Evolutionary conservation across 2,113 vertebrate genomes (phyloP).

Genomic region (Falcunculus frontatus): DNA sequence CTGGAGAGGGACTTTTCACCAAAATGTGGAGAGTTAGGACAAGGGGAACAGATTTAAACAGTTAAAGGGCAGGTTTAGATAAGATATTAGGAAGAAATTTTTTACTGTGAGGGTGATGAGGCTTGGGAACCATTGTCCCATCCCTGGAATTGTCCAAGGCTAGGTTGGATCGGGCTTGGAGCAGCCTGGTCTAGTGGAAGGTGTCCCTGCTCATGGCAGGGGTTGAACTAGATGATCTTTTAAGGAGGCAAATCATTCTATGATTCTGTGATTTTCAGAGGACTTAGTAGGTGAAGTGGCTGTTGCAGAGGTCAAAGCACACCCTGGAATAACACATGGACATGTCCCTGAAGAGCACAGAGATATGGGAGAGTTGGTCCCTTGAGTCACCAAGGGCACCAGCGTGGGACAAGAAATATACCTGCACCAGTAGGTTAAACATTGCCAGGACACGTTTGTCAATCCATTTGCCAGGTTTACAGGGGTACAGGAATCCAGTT

Average conservation of each 20-base stretch:
- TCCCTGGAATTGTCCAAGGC: not conserved
- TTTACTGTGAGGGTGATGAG: not conserved
- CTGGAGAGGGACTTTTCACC: not conserved
- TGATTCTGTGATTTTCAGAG: not conserved
- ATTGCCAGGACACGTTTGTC: not conserved
- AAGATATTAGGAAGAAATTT: not conserved
- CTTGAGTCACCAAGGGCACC: not conserved
- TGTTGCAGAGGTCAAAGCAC: not conserved
- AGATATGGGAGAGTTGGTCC: not conserved
- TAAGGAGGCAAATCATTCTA: not conserved
- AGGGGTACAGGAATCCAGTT: not conserved
- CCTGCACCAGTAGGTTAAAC: not conserved
- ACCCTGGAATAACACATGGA: not conserved
- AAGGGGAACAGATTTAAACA: not conserved
- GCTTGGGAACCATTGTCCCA: rapidly evolving
- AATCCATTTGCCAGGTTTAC: not conserved
- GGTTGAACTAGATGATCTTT: not conserved
- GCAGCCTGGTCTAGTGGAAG: not conserved
- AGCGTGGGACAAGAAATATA: not conserved
- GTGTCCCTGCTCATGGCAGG: not conserved
- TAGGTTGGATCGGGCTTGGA: not conserved
- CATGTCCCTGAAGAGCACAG: not conserved
- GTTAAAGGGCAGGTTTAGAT: not conserved
- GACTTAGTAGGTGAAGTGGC: not conserved
- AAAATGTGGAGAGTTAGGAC: not conserved